phyloP scores from a whole-genome alignment of 2,113 vertebrate genomes.

The Rattus norvegicus region DNA sequence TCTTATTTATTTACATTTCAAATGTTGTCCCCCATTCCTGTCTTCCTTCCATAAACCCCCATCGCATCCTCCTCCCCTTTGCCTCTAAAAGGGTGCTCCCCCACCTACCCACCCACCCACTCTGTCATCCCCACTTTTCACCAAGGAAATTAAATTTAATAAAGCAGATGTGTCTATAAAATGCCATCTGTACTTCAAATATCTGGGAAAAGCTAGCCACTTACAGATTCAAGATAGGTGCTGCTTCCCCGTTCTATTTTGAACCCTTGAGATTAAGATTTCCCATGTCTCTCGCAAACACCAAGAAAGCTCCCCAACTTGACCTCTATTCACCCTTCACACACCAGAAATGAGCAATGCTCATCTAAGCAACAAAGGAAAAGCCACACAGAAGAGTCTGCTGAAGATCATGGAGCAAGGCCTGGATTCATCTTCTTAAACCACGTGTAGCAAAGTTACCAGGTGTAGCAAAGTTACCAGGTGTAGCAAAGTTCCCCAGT shows the following conservation, averaged over 20 bases:
- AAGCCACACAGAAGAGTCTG: background rate
- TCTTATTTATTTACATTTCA: too few relatives aligned
- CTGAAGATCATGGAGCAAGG: background rate
- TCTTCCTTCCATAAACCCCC: too few relatives aligned
- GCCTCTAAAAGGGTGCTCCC: too few relatives aligned
- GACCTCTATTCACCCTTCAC: background rate
- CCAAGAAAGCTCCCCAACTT: background rate
- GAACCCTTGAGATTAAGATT: background rate
- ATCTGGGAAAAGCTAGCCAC: background rate
- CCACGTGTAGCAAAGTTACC: background rate
- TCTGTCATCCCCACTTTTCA: too few relatives aligned
- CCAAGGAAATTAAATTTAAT: background rate
- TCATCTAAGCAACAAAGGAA: background rate
- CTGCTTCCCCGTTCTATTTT: background rate
- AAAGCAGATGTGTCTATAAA: background rate
- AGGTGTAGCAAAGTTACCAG: too few relatives aligned
- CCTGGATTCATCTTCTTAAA: background rate
- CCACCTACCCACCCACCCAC: too few relatives aligned
- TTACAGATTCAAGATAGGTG: background rate
- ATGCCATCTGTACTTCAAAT: background rate
- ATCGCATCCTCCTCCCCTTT: too few relatives aligned
- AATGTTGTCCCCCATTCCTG: too few relatives aligned
- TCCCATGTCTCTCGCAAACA: background rate
- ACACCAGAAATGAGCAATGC: background rate
- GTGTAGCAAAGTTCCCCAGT: too few relatives aligned